phyloP scores from a whole-genome alignment of 2,888 invertebrate species.

The Rhagonycha fulva region DNA sequence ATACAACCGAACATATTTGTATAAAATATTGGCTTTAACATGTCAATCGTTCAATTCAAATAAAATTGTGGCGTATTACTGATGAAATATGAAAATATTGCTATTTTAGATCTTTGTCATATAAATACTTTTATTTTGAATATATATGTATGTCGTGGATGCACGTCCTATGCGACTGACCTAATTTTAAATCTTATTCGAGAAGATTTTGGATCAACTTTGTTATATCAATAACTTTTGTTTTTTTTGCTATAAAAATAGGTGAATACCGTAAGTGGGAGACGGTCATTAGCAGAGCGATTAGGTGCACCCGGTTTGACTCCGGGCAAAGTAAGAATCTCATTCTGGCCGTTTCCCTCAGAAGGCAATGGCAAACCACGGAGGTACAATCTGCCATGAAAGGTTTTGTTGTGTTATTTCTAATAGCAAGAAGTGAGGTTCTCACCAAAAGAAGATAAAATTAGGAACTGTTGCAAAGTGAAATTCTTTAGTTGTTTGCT shows the following conservation, averaged over 20 bases:
- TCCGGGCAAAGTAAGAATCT: too few species aligned
- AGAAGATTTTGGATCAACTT: neutral
- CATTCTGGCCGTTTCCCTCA: too few species aligned
- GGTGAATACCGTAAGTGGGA: too few species aligned
- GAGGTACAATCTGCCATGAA: too few species aligned
- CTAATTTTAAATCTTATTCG: neutral
- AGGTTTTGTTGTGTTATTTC: too few species aligned
- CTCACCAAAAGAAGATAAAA: too few species aligned
- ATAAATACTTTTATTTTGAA: neutral
- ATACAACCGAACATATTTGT: neutral
- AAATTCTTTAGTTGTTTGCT: too few species aligned
- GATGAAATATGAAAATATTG: neutral
- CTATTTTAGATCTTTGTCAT: neutral
- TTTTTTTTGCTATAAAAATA: neutral
- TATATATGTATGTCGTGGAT: neutral
- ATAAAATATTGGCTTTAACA: neutral
- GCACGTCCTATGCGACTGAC: neutral
- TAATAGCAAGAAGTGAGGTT: too few species aligned
- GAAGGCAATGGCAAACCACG: too few species aligned
- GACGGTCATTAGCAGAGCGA: too few species aligned
- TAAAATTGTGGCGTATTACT: neutral
- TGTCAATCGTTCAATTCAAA: neutral
- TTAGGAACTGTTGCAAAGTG: too few species aligned
- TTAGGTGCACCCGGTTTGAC: too few species aligned
- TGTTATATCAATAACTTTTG: neutral